These are phyloP conservation scores for Cranoglanis bouderius DNA, from an alignment of 2,113 vertebrate genomes.

Conservation along the genomic window DNA sequence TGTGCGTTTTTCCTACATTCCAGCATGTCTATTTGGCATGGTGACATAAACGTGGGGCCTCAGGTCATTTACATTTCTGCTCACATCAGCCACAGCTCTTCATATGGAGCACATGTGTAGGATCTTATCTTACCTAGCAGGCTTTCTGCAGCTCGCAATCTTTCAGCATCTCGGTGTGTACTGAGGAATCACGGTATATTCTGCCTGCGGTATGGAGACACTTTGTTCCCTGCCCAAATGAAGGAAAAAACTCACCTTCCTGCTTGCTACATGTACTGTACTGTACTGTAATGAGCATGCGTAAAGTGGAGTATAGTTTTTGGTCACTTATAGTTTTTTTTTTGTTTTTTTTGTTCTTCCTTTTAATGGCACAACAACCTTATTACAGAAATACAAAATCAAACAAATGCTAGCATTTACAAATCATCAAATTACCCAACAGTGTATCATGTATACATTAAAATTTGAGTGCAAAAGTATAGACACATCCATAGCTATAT, in stretches of 20 bases:
- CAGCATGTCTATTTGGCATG: not conserved
- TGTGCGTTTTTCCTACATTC: not conserved
- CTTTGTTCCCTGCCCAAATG: constrained; percentile 1
- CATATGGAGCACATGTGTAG: constrained; percentile 2
- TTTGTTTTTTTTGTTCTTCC: too few species aligned
- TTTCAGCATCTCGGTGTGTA: not conserved
- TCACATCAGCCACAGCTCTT: not conserved
- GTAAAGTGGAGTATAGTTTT: not conserved
- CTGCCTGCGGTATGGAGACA: constrained; percentile 12
- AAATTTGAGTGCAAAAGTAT: not conserved
- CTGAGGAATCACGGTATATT: not conserved
- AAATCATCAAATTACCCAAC: not conserved
- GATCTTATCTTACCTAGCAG: constrained; percentile 11
- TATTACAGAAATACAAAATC: not conserved
- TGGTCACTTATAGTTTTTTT: not conserved
- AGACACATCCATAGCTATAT: not conserved
- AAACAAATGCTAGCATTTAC: not conserved
- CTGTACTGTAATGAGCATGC: not conserved
- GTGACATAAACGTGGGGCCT: not conserved
- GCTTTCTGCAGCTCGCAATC: constrained; percentile 2
- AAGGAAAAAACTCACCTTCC: constrained; percentile 22
- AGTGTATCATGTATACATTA: not conserved
- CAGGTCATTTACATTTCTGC: constrained; percentile 26
- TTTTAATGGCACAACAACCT: not conserved
- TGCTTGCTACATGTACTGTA: not conserved